phyloP scores from a whole-genome alignment of 2,113 vertebrate species.

The Climacteris rufus region DNA sequence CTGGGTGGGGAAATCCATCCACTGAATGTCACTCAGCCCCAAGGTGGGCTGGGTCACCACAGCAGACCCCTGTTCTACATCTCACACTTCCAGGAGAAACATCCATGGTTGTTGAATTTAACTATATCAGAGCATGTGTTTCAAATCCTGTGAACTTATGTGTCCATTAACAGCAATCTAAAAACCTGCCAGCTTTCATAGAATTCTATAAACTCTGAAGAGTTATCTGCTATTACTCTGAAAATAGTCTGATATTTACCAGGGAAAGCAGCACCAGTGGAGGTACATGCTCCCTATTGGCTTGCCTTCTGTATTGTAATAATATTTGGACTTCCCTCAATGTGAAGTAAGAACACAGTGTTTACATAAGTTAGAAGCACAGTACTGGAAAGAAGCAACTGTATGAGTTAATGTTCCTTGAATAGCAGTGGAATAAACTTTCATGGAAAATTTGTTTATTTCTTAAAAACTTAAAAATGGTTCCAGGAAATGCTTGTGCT shows the following conservation, averaged over 20 bases:
- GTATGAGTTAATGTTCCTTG: conserved; percentile 19
- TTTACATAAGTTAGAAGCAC: conserved; percentile 16
- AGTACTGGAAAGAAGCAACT: conserved; percentile 30
- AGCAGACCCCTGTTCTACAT: background rate
- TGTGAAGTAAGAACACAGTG: conserved; percentile 32
- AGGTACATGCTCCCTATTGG: background rate
- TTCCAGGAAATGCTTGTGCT: conserved; percentile 22
- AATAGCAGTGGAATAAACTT: conserved; percentile 53
- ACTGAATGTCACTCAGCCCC: too few species aligned
- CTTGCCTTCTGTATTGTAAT: background rate
- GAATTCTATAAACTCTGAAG: conserved; percentile 4
- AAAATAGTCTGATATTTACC: conserved; percentile 22
- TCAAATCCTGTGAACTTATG: background rate
- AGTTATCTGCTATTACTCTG: background rate
- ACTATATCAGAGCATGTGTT: background rate
- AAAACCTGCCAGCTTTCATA: background rate
- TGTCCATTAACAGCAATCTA: background rate
- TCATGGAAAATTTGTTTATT: conserved; percentile 40
- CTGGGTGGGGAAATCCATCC: too few species aligned
- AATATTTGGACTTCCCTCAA: conserved; percentile 35
- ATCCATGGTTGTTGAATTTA: conserved; percentile 3
- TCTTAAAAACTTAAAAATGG: conserved; percentile 26
- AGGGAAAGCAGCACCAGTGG: background rate
- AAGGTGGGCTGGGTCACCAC: too few species aligned
- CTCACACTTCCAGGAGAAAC: background rate